Evolutionary conservation across 2,888 invertebrate species (phyloP), one percentile per base, ranked within the genome.

Genomic region (Cataglyphis albicans): DNA sequence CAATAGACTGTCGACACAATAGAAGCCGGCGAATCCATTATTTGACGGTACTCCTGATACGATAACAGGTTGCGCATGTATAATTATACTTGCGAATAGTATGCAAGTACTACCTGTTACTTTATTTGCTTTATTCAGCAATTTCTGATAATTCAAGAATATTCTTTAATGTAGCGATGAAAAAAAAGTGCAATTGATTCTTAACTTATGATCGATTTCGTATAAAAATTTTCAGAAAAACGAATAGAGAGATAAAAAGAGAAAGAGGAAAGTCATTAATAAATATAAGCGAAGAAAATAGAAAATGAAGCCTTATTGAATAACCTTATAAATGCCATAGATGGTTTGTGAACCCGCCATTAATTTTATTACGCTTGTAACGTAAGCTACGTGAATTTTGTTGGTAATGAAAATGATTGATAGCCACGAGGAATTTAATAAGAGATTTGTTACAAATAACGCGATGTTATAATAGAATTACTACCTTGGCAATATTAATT

Each of bases 1-100:
- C 85, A 85, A 83, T 85, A 44, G 80, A 10, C 41, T 48, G 78
- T 57, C 72, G 61, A 57, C 80, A 87, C 78, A 86, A 82, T 84
- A 72, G 84, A 44, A 81, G 57, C 75, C 64, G 65, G 32, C 80
- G 32, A 57, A 75, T 82, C 84, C 52, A 86, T 87, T 86, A 84
- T 86, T 86, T 81, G 74, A 75, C n/a, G 48, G 72, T 75, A 83
- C 57, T 82, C 82, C 38, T 72, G 32, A 61, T 15, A 29, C 57
- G 84, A 86, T 81, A 84, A 84, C 70, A 63, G 59, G 29, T 25
- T 75, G 32, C 55, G 57, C 32, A 55, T 15, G 12, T 44, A 44
- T 83, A 80, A 83, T 83, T 80, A 57, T 70, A 83, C 21, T 64
- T 38, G 35, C 32, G 44, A 12, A 48, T 35, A 63, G 35, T 29